Base-by-base conservation (phyloP, 2,888 invertebrate genomes). In the Meliscaeva auricollis region DNA sequence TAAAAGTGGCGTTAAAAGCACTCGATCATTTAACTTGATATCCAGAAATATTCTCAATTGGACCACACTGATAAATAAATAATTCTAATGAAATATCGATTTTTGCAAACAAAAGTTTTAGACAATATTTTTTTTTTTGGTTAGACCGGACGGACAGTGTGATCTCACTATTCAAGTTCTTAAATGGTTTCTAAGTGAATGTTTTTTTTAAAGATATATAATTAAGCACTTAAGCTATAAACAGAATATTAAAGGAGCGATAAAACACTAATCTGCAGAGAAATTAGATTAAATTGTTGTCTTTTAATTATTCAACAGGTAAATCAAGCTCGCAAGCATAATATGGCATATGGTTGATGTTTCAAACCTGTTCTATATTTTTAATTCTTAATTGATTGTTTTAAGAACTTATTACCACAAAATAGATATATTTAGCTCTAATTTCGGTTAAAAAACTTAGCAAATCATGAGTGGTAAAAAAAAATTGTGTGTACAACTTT, bases 1-100 rank as follows among this genome's bases (percentile, higher is more conserved):
- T 35, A 13, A 32, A 60, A 73, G 22, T 72, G 44, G 15, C 32
- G 22, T 26, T 60, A 60, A 73, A 38, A 38, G 50, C 54, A 38
- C 60, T 38, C 22, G 15, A 20, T 62, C 44, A 44, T 44, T 44
- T 44, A 22, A 26, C 22, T 26, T 60, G 1, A 20, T 30, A 13
- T 56, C 20, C 38, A 8, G 5, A 62, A 44, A n/a, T n/a, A n/a
- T n/a, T n/a, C 11, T 41, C 26, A 26, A 62, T 35, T 38, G 35
- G 30, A 54, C 30, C 30, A 54, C 2, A 58, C 11, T 13, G 38
- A 38, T 38, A n/a, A n/a, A n/a, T n/a, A n/a, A n/a, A n/a, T 13
- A 38, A 20, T 38, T 38, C 38, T 38, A 38, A 58, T 35, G 0
- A 1, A 35, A 56, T 17, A 35, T 20, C 1, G 35, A 58, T 58